Conservation (phyloP, 2,113 vertebrate genomes). For the Takifugu bimaculatus region DNA sequence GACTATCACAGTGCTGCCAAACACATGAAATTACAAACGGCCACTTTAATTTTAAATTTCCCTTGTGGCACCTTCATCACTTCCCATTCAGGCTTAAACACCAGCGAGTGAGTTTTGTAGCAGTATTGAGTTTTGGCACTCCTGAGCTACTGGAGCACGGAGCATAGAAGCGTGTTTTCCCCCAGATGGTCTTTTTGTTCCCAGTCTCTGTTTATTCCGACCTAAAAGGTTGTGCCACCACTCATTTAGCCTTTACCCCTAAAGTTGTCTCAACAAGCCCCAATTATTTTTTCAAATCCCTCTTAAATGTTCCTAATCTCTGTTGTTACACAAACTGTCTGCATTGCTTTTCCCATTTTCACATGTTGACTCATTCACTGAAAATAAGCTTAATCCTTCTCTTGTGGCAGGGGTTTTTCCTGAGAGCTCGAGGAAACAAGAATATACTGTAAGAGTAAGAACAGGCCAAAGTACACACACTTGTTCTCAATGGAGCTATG, state of each 20-base stretch:
- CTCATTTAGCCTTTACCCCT: slow-evolving; percentile 36
- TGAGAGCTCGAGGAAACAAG: slow-evolving; percentile 50
- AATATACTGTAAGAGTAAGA: slow-evolving; percentile 37
- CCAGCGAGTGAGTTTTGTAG: not conserved
- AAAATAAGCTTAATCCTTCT: slow-evolving; percentile 71
- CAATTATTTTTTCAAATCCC: slow-evolving; percentile 67
- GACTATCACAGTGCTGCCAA: too few species aligned
- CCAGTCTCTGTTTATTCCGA: slow-evolving; percentile 18
- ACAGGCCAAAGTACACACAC: slow-evolving; percentile 49
- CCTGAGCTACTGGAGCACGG: slow-evolving; percentile 1
- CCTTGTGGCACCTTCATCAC: not conserved
- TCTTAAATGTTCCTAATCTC: slow-evolving; percentile 72
- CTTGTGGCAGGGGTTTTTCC: slow-evolving; percentile 52
- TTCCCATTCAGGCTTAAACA: too few species aligned
- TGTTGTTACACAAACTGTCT: slow-evolving; percentile 67
- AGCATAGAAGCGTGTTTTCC: not conserved
- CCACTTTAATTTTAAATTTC: not conserved
- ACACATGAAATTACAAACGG: too few species aligned
- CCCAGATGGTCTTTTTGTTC: slow-evolving; percentile 15
- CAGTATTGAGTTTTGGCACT: not conserved
- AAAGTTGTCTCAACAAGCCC: slow-evolving; percentile 56
- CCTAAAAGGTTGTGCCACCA: slow-evolving; percentile 31
- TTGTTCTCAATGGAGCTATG: slow-evolving; percentile 42
- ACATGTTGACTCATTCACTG: slow-evolving; percentile 64
- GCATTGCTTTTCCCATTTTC: slow-evolving; percentile 53